These are phyloP conservation scores for Lateolabrax maculatus DNA, from an alignment of 2,797 vertebrate species.

Conservation along the genomic window DNA sequence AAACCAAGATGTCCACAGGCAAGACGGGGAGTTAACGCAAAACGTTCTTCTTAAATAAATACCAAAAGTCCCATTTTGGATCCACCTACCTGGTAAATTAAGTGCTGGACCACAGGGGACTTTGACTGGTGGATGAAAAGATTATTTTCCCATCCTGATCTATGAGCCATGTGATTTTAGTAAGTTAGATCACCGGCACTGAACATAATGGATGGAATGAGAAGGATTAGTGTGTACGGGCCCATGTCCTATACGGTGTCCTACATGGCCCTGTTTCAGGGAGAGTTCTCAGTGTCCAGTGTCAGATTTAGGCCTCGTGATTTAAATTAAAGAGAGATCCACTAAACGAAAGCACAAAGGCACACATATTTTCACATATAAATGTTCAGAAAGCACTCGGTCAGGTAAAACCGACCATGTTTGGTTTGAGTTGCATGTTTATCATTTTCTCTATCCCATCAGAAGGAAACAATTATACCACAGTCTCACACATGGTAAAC, in stretches of 20 bases:
- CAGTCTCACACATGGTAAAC: constrained; percentile 16
- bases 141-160: constrained; percentile 16
- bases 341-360: background rate
- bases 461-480: constrained; percentile 15
- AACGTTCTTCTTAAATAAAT: background rate
- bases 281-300: background rate
- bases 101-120: background rate
- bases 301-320: background rate
- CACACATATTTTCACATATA: background rate
- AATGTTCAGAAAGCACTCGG: constrained; percentile 7
- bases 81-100: background rate
- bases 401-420: constrained; percentile 6
- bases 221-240: constrained; percentile 32
- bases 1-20: constrained; percentile 20
- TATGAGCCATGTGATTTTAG: constrained; percentile 16
- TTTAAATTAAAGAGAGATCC: background rate
- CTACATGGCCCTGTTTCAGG: constrained; percentile 3
- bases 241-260: background rate
- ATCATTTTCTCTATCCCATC: background rate
- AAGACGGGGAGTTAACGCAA: background rate
- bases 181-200: background rate
- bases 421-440: background rate
- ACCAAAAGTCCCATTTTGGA: background rate
- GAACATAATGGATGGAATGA: constrained; percentile 27
- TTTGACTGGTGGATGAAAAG: constrained; percentile 19